Percentiles rank a stretch among this genome's conserved stretches.
These are phyloP conservation scores for Stichopus horrens DNA, from an alignment of 53 echinoderm and acorn worm species.

Conservation along the genomic window DNA sequence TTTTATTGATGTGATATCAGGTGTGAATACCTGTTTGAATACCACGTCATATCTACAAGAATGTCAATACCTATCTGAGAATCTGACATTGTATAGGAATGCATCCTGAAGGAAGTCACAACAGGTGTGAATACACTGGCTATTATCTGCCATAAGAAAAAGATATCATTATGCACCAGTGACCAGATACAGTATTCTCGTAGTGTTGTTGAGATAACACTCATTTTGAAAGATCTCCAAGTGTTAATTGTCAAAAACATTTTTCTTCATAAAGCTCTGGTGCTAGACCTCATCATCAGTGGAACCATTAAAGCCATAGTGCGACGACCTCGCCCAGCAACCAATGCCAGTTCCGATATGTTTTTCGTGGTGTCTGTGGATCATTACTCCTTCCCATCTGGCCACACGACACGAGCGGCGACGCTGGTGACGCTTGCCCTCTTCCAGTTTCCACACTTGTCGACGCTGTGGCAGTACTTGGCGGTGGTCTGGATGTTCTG, in stretches of 20 bases:
- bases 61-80: too few species aligned
- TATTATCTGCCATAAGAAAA: too few species aligned
- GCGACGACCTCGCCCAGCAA: slow-evolving; percentile 68
- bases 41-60: too few species aligned
- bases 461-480: not conserved
- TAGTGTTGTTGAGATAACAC: too few species aligned
- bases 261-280: slow-evolving; percentile 50
- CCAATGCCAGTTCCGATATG: slow-evolving; percentile 78
- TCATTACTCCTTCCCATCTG: slow-evolving; percentile 92
- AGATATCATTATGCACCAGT: too few species aligned
- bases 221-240: too few species aligned
- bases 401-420: slow-evolving; percentile 87
- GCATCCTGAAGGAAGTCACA: too few species aligned
- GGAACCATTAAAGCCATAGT: slow-evolving; percentile 74
- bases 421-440: slow-evolving; percentile 58
- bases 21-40: too few species aligned
- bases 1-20: too few species aligned
- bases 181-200: too few species aligned
- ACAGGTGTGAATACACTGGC: too few species aligned
- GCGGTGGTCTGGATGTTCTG: slow-evolving; percentile 49
- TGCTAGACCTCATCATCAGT: slow-evolving; percentile 72
- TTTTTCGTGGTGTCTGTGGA: slow-evolving; percentile 81
- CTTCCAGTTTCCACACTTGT: slow-evolving; percentile 1
- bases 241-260: not conserved
- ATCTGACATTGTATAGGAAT: too few species aligned